phyloP scores from a whole-genome alignment of 2,797 vertebrate genomes.

The Oreochromis grahami region DNA sequence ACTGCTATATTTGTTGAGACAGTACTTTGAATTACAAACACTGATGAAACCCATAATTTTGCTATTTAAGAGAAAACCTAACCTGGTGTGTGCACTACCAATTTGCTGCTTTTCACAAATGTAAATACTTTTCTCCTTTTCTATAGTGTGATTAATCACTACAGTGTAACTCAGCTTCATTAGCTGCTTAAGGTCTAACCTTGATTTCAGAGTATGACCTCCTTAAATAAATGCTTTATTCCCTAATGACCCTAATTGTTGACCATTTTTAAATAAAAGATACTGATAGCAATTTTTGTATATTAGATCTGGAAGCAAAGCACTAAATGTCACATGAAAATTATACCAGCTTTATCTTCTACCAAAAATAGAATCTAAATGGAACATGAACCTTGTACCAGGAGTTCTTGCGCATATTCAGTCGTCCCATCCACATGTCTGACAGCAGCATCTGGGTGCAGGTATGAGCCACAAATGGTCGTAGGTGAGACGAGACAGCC shows the following conservation, averaged over 20 bases:
- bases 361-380: conserved; percentile 45
- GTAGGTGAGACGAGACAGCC: conserved; percentile 92
- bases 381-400: conserved; percentile 95
- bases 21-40: background rate
- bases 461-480: conserved; percentile 94
- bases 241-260: background rate
- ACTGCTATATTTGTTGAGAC: background rate
- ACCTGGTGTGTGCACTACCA: background rate
- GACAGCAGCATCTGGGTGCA: conserved; percentile 97
- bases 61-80: background rate
- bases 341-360: background rate
- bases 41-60: background rate
- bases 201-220: background rate
- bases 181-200: background rate
- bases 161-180: background rate
- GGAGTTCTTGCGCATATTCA: conserved; percentile 99
- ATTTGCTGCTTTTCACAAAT: background rate
- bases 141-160: background rate
- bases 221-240: background rate
- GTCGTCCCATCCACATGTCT: conserved; percentile 99
- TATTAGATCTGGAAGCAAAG: background rate
- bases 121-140: background rate
- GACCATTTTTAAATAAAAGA: background rate
- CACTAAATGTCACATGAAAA: background rate
- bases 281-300: background rate